Conservation (phyloP, 2,888 invertebrate species). For the Spisula solida region DNA sequence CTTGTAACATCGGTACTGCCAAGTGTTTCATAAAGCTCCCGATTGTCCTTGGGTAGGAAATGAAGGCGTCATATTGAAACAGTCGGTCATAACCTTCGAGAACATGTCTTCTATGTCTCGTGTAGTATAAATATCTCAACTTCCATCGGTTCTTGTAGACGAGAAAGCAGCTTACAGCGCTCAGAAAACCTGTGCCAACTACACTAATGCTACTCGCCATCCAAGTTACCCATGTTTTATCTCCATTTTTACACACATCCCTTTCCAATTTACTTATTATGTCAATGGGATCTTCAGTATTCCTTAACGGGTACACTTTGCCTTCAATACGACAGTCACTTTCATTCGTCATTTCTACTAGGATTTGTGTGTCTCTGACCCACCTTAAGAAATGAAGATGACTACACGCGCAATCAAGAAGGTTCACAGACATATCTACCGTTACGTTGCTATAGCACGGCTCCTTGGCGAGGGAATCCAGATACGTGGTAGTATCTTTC, state of each 20-base stretch:
- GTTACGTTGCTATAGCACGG: constrained; percentile 40
- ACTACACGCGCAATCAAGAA: too few species aligned
- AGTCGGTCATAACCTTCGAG: constrained; percentile 57
- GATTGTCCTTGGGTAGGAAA: constrained; percentile 62
- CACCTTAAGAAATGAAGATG: constrained; percentile 55
- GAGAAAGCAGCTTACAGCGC: constrained; percentile 13
- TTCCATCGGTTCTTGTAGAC: constrained; percentile 53
- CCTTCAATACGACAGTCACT: constrained; percentile 29
- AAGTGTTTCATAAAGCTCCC: constrained; percentile 62
- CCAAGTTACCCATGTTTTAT: constrained; percentile 30
- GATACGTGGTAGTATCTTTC: constrained; percentile 18
- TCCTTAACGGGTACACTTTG: neutral
- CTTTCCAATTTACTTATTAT: neutral
- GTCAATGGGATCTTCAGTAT: neutral
- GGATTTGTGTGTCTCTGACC: constrained; percentile 42
- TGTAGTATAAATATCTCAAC: constrained; percentile 64
- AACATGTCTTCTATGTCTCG: constrained; percentile 43
- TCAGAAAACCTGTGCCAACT: constrained; percentile 21
- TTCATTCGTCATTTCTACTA: neutral
- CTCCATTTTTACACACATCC: neutral
- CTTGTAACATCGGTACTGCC: constrained; percentile 63
- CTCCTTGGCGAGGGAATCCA: constrained; percentile 17
- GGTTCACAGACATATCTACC: too few species aligned
- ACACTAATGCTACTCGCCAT: neutral
- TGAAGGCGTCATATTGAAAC: constrained; percentile 65